These are phyloP conservation scores for Bombus soroeensis DNA, from an alignment of 1,140 invertebrate genomes.

Conservation along the genomic window DNA sequence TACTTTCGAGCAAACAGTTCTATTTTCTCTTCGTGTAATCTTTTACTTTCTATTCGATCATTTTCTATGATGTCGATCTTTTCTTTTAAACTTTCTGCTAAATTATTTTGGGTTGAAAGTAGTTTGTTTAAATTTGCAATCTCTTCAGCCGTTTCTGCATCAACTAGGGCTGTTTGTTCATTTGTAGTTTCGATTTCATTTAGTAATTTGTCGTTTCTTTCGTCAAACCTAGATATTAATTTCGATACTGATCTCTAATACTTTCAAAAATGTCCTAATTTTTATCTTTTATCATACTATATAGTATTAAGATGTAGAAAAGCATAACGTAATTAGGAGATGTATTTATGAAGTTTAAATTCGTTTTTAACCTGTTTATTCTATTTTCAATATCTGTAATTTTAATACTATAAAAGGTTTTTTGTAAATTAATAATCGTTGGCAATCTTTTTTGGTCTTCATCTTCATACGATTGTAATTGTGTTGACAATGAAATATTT, in stretches of 20 bases:
- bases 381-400: constrained; percentile 65
- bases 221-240: constrained; percentile 66
- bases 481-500: constrained; percentile 69
- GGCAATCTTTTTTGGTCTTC: constrained; percentile 33
- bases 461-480: constrained; percentile 66
- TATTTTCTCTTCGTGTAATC: constrained; percentile 60
- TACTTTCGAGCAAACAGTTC: constrained; percentile 66
- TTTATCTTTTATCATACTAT: neutral
- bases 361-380: constrained; percentile 67
- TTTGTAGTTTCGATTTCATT: constrained; percentile 42
- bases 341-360: constrained; percentile 3
- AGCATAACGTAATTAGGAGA: constrained; percentile 1
- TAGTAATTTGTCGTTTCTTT: constrained; percentile 68
- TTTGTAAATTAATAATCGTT: constrained; percentile 73
- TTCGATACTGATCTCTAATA: constrained; percentile 15
- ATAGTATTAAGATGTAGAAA: neutral
- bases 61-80: constrained; percentile 59
- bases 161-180: constrained; percentile 18
- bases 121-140: constrained; percentile 70
- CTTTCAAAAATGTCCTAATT: neutral
- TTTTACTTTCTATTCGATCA: constrained; percentile 50
- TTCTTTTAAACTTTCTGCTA: constrained; percentile 55
- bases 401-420: constrained; percentile 69
- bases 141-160: constrained; percentile 65
- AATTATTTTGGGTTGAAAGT: constrained; percentile 59